Percentiles rank a stretch among this genome's conserved stretches.
phyloP scores from a whole-genome alignment of 2,888 invertebrate species.

The Ditula angustiorana region DNA sequence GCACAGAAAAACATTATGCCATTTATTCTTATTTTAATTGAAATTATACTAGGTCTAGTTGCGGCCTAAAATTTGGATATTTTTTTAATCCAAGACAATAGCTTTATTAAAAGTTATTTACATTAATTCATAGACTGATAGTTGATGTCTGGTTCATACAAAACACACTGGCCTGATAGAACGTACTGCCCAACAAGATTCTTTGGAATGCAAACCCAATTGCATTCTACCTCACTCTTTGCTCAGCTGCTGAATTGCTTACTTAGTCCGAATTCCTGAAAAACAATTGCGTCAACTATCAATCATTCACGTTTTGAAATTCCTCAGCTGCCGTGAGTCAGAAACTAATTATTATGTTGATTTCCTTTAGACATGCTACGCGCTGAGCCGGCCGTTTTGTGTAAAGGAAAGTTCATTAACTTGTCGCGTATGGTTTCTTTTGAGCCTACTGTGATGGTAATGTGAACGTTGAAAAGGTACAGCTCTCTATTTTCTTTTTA shows the following conservation, averaged over 20 bases:
- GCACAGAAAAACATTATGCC: no score
- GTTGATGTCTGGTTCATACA: no score
- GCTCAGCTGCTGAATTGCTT: slow-evolving; percentile 26
- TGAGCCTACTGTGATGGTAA: slow-evolving; percentile 11
- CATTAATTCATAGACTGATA: no score
- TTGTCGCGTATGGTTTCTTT: slow-evolving; percentile 37
- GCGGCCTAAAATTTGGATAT: no score
- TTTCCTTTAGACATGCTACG: slow-evolving; percentile 54
- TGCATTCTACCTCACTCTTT: slow-evolving; percentile 5
- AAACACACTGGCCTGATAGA: not conserved
- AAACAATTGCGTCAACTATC: slow-evolving; percentile 59
- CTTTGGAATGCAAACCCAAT: not conserved
- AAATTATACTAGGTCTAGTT: no score
- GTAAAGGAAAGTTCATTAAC: slow-evolving; percentile 54
- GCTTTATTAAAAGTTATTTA: no score
- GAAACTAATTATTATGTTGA: slow-evolving; percentile 61
- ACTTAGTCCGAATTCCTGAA: slow-evolving; percentile 36
- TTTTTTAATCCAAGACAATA: no score
- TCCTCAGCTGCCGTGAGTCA: slow-evolving; percentile 43
- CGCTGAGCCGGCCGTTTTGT: slow-evolving; percentile 35
- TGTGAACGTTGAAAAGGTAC: not conserved
- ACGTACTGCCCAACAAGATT: not conserved
- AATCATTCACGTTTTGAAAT: slow-evolving; percentile 50
- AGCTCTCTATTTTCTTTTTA: slow-evolving; percentile 9
- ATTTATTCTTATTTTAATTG: no score